Evolutionary conservation across 2,113 vertebrate genomes (phyloP), one percentile per base, ranked within the genome.

Genomic region (Seriola rivoliana): DNA sequence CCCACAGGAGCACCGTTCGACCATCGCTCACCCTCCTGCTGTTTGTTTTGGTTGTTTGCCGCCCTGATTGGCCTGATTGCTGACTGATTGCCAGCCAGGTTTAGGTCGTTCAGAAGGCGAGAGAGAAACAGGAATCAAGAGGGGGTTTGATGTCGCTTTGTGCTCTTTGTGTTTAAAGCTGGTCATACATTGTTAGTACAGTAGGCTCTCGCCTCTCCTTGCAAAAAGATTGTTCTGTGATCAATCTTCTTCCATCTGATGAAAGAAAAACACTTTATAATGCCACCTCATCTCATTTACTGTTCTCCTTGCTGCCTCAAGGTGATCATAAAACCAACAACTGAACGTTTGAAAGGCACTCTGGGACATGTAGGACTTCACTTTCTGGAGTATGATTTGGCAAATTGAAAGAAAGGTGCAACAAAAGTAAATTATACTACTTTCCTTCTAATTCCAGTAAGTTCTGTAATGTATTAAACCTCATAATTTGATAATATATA

Each of bases 11-110:
- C 75, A 1, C 52, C 48, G 71, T 71, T 54, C 69, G 5, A 54
- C 84, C 90, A 93, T 93, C 88, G 68, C 86, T 94, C 92, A 93
- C 85, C 44, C 90, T 74, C 80, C 68, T 8, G 66, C 72, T 92
- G 91, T 94, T 93, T 93, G 91, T 85, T 94, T 91, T 91, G 91
- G 69, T 86, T 88, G 75, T 92, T 91, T 87, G 68, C 72, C 34
- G 8, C 40, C 81, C 73, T 85, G 86, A 92, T 93, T 90, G 81
- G 78, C 67, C 85, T 92, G 86, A 93, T 93, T 93, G 75, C 83
- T 62, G 77, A 82, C 82, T 93, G 86, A 92, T 92, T 89, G 84
- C 85, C 76, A 57, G 85, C 50, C 50, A 70, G 66, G 77, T 80
- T 89, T 54, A 64, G 52, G 40, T 70, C 46, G 48, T 81, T 88